Evolutionary conservation across 2,113 vertebrate species (phyloP).

Genomic region (Lepisosteus osseus): DNA sequence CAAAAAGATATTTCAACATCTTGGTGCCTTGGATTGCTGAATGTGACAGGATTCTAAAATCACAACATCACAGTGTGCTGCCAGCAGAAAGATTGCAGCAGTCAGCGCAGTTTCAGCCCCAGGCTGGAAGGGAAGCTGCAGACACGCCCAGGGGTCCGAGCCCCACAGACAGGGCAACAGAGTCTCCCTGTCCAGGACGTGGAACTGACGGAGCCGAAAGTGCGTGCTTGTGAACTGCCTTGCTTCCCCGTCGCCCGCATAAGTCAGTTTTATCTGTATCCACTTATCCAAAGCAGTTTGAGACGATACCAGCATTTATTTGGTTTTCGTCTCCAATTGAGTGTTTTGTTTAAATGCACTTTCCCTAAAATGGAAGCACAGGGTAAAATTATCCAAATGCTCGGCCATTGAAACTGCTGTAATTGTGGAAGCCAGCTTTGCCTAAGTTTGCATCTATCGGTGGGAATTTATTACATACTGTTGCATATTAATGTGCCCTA

Average conservation of each 20-base stretch:
- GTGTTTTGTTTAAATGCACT: not conserved
- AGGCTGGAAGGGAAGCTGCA: too few species aligned
- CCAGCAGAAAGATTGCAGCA: too few species aligned
- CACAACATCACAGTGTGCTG: too few species aligned
- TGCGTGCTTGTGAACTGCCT: not conserved
- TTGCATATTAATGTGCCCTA: constrained; percentile 7
- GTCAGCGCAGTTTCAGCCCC: too few species aligned
- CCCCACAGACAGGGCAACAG: too few species aligned
- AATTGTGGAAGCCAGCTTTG: constrained; percentile 8
- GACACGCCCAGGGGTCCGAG: too few species aligned
- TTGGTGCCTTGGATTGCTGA: too few species aligned
- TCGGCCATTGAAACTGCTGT: not conserved
- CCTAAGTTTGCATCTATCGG: constrained; percentile 7
- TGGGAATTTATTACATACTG: not conserved
- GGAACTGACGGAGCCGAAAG: too few species aligned
- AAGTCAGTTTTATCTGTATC: not conserved
- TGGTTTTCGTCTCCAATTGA: not conserved
- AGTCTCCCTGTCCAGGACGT: too few species aligned
- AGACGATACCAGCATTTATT: not conserved
- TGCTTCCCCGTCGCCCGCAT: not conserved
- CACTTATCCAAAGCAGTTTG: not conserved
- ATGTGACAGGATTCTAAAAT: too few species aligned
- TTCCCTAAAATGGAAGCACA: not conserved
- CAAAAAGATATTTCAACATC: too few species aligned
- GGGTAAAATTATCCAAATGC: not conserved